Base-by-base conservation (phyloP, 2,888 invertebrate species). In the Teinopalpus imperialis region DNA sequence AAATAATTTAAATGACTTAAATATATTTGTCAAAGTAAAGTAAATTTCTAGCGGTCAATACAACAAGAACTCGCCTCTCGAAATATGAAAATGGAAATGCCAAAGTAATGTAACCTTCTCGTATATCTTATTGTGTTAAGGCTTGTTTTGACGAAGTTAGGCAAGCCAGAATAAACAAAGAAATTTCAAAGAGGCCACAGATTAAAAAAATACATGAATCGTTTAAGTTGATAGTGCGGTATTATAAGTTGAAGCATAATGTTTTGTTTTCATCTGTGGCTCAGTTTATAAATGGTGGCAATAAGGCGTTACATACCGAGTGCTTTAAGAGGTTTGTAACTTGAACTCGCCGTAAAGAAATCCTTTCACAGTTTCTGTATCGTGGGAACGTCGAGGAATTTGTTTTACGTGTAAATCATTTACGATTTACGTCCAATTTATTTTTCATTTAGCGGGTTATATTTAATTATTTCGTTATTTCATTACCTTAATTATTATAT, bases 361-460 rank as follows among this genome's bases (percentile, higher is more conserved):
- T 41, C 46, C 41, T 46, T 46, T 41, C 46, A 35, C 45, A 39
- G 45, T 45, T 45, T 46, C 29, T 41, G 46, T 46, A 46, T 46
- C 46, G 46, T 40, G 46, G 46, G 41, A 46, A 46, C 45, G 45
- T 4, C 1, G 26, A 34, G 39, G 39, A 45, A 45, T 45, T 44
- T 39, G 32, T 13, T 39, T 21, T 29, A 37, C 21, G 27, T 21
- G 39, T 26, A 24, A 36, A 43, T 43, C 29, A 36, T 39, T 32
- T 31, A 32, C 18, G 12, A 27, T 39, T 45, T 34, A 44, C 9
- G n/a, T n/a, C n/a, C n/a, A n/a, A n/a, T n/a, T n/a, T n/a, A n/a
- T n/a, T n/a, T n/a, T n/a, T n/a, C n/a, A n/a, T n/a, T n/a, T n/a
- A n/a, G n/a, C n/a, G n/a, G n/a, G n/a, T n/a, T n/a, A n/a, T n/a